Conservation (phyloP, 2,113 vertebrate genomes). For the Aegithalos caudatus region DNA sequence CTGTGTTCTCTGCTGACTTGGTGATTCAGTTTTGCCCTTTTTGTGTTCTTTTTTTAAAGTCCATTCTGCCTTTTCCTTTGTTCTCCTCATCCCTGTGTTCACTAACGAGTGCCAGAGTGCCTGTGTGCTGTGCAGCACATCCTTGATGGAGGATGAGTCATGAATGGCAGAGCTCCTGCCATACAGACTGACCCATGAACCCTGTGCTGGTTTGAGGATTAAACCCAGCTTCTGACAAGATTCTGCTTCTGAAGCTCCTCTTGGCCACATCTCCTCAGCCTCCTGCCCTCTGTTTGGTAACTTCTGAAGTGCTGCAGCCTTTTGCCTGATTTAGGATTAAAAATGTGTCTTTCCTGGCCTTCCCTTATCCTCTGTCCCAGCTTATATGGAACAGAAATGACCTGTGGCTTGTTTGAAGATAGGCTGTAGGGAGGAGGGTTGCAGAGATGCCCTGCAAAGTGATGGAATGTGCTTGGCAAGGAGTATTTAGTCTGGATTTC, state of each 20-base stretch:
- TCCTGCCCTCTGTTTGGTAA: background rate
- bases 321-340: background rate
- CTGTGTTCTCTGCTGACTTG: background rate
- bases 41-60: accelerated
- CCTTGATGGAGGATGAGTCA: background rate
- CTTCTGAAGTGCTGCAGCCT: background rate
- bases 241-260: background rate
- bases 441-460: background rate
- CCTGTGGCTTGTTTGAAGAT: background rate
- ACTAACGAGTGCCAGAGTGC: background rate
- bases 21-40: background rate
- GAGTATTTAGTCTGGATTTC: background rate
- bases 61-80: background rate
- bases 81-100: background rate
- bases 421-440: background rate
- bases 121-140: background rate
- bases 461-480: background rate
- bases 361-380: background rate
- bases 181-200: background rate
- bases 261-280: background rate
- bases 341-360: background rate
- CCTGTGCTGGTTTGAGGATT: background rate
- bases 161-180: background rate
- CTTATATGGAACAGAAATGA: background rate
- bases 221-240: background rate